Percentiles rank a stretch among this genome's conserved stretches.
These are phyloP conservation scores for Apteryx owenii DNA, from an alignment of 2,113 vertebrate genomes.

Conservation along the genomic window DNA sequence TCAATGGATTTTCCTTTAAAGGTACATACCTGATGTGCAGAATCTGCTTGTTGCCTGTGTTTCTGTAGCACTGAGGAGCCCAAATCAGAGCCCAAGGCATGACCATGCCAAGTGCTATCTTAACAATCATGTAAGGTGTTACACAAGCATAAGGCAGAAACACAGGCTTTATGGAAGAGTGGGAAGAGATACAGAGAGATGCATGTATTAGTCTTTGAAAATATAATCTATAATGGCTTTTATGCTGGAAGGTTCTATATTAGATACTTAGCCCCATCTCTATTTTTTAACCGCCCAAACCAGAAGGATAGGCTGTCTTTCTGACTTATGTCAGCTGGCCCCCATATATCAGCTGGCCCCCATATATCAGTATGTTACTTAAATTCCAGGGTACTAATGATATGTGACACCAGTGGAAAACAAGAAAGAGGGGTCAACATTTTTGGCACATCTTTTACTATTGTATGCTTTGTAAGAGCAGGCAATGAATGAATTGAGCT, in stretches of 20 bases:
- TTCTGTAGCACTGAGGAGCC: background rate
- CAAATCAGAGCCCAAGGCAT: background rate
- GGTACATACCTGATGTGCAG: background rate
- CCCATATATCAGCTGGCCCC: constrained; percentile 42
- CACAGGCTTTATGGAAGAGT: background rate
- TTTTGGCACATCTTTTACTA: constrained; percentile 14
- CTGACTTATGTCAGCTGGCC: constrained; percentile 30
- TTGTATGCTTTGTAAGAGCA: background rate
- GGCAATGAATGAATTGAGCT: background rate
- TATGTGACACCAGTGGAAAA: constrained; percentile 50
- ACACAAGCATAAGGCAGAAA: background rate
- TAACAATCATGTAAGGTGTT: background rate
- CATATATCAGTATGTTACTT: constrained; percentile 16
- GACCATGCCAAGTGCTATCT: fast-evolving
- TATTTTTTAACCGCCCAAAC: background rate
- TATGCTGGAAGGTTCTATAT: background rate
- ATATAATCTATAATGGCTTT: background rate
- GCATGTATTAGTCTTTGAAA: background rate
- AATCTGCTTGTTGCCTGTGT: background rate
- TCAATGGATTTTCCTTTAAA: background rate
- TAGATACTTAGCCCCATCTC: background rate
- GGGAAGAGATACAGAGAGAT: background rate
- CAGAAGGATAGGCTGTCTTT: constrained; percentile 14
- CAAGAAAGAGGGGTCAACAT: constrained; percentile 24
- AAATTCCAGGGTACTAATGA: constrained; percentile 40